Evolutionary conservation across 2,888 invertebrate genomes (phyloP), one percentile per base, ranked within the genome.

Genomic region (Hanleya hanleyi): DNA sequence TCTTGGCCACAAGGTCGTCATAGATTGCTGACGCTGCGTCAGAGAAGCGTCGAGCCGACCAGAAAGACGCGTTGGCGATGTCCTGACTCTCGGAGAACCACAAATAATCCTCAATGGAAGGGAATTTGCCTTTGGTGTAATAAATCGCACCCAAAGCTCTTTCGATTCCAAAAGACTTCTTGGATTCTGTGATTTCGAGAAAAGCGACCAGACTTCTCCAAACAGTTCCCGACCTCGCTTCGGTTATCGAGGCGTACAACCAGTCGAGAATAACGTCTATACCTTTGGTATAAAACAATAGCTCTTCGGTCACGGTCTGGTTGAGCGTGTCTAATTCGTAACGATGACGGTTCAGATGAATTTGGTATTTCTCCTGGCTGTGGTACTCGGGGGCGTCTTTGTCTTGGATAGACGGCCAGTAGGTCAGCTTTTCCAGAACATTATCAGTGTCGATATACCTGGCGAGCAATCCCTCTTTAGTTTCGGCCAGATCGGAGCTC

Each of bases 171-270:
- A 86, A 81, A 29, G 83, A 81, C 67, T 87, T 86, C 51, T 84
- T 85, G 18, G 85, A 80, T 6, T 84, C 83, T 15, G 87, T 79
- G 6, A 86, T 81, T 76, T 86, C 85, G 64, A 84, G 84, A 69
- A 84, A 85, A 22, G 87, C 86, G 32, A 87, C 86, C 49, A 87
- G 77, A 9, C 79, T 80, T 76, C 83, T 80, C 87, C 87, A 87
- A 41, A 82, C 78, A 41, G 78, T 78, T 0, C 86, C 86, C 0
- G 83, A 82, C n/a, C 81, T 74, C 9, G 84, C 82, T 69, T 87
- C 87, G 1, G 80, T 81, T 22, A 87, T 96, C 15, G 86, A 81
- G 62, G 84, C 83, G 71, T 85, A 84, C 33, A 87, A 75, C 87
- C 86, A 87, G 61, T 81, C 81, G 64, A 85, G 82, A 70, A 87